Conservation (phyloP, 2,888 invertebrate species). For the Epistrophe eligans region DNA sequence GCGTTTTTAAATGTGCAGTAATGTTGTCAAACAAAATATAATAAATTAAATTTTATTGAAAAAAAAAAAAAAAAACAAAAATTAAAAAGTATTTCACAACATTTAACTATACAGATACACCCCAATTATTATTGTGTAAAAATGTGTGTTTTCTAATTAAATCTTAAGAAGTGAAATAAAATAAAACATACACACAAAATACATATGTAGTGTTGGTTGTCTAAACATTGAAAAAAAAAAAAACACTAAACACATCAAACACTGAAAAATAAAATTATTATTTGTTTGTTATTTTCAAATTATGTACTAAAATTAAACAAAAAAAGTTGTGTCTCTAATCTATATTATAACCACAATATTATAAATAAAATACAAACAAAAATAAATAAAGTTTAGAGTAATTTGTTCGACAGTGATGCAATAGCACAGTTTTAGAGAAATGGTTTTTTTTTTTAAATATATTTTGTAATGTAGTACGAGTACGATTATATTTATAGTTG, state of each 20-base stretch:
- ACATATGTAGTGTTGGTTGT: constrained; percentile 13
- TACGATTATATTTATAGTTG: constrained; percentile 71
- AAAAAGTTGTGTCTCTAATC: constrained; percentile 35
- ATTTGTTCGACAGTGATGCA: constrained; percentile 71
- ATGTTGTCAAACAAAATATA: constrained; percentile 20
- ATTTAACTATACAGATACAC: constrained; percentile 50
- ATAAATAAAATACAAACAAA: constrained; percentile 46
- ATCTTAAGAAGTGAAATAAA: constrained; percentile 43
- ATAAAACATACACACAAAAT: constrained; percentile 45
- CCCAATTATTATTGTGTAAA: constrained; percentile 43
- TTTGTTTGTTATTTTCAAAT: background rate
- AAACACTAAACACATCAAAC: constrained; percentile 50
- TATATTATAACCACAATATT: constrained; percentile 27
- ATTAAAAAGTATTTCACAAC: constrained; percentile 48
- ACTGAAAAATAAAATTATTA: constrained; percentile 46
- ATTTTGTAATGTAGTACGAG: constrained; percentile 68
- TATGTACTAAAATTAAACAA: background rate
- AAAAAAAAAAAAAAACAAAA: too few species aligned
- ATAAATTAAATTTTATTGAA: background rate
- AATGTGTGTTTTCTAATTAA: constrained; percentile 49
- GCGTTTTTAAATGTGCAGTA: constrained; percentile 34
- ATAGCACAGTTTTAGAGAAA: constrained; percentile 64
- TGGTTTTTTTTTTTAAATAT: constrained; percentile 37
- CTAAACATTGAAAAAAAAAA: constrained; percentile 46
- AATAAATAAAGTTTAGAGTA: constrained; percentile 49